phyloP scores from a whole-genome alignment of 1,140 invertebrate species.

The Tribolium castaneum region DNA sequence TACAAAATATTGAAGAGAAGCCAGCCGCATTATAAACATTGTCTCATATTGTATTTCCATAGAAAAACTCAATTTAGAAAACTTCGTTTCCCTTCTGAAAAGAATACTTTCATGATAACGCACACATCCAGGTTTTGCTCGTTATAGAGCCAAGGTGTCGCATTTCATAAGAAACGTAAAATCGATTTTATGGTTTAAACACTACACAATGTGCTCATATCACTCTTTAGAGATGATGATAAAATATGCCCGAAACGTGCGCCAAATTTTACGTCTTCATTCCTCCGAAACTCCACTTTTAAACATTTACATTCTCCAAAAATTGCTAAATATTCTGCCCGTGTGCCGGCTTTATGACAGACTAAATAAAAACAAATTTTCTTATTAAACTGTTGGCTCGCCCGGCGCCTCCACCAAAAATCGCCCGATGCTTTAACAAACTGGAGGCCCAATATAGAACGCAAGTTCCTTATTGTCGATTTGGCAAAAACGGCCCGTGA shows the following conservation, averaged over 20 bases:
- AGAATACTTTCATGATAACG: slow-evolving; percentile 16
- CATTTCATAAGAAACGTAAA: slow-evolving; percentile 4
- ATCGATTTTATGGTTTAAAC: slow-evolving; percentile 24
- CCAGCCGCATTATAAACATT: slow-evolving; percentile 14
- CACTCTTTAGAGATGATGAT: slow-evolving; percentile 1
- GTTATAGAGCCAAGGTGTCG: slow-evolving; percentile 16
- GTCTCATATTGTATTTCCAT: slow-evolving; percentile 28
- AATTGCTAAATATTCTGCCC: neutral
- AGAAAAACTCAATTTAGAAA: slow-evolving; percentile 17
- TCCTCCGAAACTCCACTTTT: neutral
- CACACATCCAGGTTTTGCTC: slow-evolving; percentile 10
- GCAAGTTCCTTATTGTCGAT: neutral
- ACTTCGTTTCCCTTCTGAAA: slow-evolving; percentile 9
- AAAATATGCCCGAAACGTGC: neutral
- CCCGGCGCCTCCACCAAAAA: neutral
- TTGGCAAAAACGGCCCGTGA: neutral
- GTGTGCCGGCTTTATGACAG: neutral
- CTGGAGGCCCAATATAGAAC: too few species aligned
- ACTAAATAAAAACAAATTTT: neutral
- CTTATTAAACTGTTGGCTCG: neutral
- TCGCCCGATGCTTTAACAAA: too few species aligned
- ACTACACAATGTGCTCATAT: slow-evolving; percentile 6
- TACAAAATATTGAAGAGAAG: slow-evolving; percentile 16
- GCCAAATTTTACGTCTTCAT: neutral
- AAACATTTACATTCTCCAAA: neutral